Percentiles rank a stretch among this genome's conserved stretches.
These are phyloP conservation scores for Phortica magna DNA, from an alignment of 2,888 invertebrate species.

Conservation along the genomic window DNA sequence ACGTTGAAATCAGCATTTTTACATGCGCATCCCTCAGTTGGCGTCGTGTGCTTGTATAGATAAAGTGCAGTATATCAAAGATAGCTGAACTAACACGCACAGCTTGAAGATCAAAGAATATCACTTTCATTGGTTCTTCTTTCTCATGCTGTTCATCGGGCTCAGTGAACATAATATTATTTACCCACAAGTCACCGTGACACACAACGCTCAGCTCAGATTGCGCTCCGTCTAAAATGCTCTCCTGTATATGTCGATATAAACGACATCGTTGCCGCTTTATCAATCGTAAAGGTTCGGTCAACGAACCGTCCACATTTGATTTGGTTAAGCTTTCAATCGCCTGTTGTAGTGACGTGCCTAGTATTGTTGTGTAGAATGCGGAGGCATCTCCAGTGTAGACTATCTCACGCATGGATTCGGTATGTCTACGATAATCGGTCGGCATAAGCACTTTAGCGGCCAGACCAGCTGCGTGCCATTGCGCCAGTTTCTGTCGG, in stretches of 20 bases:
- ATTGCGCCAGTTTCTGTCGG: conserved; percentile 72
- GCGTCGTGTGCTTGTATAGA: conserved; percentile 76
- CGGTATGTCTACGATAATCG: conserved; percentile 58
- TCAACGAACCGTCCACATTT: conserved; percentile 69
- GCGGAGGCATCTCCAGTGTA: conserved; percentile 72
- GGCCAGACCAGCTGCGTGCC: conserved; percentile 75
- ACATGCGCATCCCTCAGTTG: conserved; percentile 68
- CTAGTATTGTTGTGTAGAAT: conserved; percentile 70
- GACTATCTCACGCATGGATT: conserved; percentile 72
- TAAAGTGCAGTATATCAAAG: conserved; percentile 75
- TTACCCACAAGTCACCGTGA: conserved; percentile 77
- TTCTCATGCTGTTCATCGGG: conserved; percentile 42
- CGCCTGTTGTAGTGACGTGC: conserved; percentile 72
- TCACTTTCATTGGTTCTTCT: conserved; percentile 60
- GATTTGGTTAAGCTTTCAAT: conserved; percentile 68
- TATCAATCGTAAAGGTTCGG: conserved; percentile 68
- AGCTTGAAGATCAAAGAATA: conserved; percentile 76
- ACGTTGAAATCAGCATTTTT: conserved; percentile 68
- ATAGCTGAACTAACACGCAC: conserved; percentile 75
- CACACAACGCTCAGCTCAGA: conserved; percentile 71
- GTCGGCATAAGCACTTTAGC: conserved; percentile 64
- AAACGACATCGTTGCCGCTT: conserved; percentile 65
- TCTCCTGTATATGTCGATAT: conserved; percentile 62
- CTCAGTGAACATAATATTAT: conserved; percentile 75
- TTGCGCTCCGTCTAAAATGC: conserved; percentile 58